Evolutionary conservation across 2,113 vertebrate genomes (phyloP).

Genomic region (Brienomyrus brachyistius): DNA sequence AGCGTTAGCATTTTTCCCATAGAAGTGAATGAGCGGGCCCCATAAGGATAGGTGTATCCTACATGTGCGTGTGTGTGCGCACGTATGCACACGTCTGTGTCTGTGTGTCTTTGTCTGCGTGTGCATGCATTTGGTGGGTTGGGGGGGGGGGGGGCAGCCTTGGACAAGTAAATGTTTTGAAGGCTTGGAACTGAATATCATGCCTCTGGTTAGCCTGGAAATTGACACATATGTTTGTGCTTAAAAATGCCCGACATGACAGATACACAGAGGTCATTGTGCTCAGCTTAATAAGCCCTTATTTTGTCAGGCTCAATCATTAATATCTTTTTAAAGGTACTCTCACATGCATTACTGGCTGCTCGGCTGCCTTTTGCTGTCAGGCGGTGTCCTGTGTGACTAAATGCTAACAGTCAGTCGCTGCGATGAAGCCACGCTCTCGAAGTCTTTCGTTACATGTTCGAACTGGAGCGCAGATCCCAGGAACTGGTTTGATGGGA

Average conservation of each 20-base stretch:
- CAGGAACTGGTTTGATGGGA: constrained; percentile 36
- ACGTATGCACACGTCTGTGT: background rate
- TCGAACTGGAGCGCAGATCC: constrained; percentile 33
- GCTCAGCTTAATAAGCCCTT: constrained; percentile 5
- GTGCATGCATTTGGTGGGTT: background rate
- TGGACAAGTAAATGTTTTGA: background rate
- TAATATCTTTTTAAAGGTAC: constrained; percentile 27
- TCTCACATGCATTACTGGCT: constrained; percentile 28
- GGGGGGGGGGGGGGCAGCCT: too few relatives aligned
- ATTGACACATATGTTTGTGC: background rate
- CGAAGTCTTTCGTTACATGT: constrained; percentile 45
- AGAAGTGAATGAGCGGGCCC: too few relatives aligned
- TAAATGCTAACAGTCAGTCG: constrained; percentile 27
- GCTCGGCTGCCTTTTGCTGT: constrained; percentile 19
- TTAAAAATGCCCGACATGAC: constrained; percentile 5
- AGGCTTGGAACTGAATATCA: background rate
- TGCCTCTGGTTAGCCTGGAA: background rate
- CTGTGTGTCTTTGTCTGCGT: background rate
- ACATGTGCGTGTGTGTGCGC: background rate
- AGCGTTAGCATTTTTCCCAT: too few relatives aligned
- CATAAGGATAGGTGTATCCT: too few relatives aligned
- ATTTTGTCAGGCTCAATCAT: constrained; percentile 14
- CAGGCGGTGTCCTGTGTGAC: background rate
- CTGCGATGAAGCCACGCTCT: constrained; percentile 29
- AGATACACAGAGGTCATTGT: constrained; percentile 12